These are phyloP conservation scores for Aporophyla nigra DNA, from an alignment of 2,888 invertebrate genomes.

Conservation along the genomic window DNA sequence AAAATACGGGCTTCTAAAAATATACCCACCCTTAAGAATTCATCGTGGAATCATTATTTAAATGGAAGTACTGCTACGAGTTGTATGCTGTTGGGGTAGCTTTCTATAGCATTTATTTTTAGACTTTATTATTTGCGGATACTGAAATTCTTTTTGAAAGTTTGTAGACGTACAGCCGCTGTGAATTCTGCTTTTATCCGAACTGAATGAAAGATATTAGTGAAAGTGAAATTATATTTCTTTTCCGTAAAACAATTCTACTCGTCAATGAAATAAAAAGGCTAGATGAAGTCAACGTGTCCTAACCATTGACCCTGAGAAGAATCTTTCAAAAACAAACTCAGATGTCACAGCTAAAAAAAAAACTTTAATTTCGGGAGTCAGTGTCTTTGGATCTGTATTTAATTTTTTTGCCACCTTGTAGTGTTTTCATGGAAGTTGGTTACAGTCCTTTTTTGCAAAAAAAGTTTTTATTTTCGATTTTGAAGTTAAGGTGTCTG, in stretches of 20 bases:
- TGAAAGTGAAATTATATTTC: not conserved
- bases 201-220: not conserved
- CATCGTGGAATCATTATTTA: slow-evolving; percentile 9
- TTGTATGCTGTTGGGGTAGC: not conserved
- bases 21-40: not conserved
- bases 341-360: too few species aligned
- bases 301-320: not conserved
- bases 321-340: not conserved
- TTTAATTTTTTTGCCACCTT: too few species aligned
- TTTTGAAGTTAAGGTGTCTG: too few species aligned
- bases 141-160: not conserved
- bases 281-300: not conserved
- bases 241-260: not conserved
- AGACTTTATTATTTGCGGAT: not conserved
- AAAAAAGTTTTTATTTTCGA: too few species aligned
- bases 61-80: not conserved
- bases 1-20: slow-evolving; percentile 1
- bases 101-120: not conserved
- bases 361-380: too few species aligned
- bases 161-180: not conserved
- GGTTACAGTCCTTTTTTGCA: too few species aligned
- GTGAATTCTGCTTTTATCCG: not conserved
- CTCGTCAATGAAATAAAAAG: not conserved
- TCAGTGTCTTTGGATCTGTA: too few species aligned
- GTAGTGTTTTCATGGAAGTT: too few species aligned